A percentile compares a stretch with the other conserved stretches of the same genome.
phyloP scores from a whole-genome alignment of 2,797 vertebrate species.

The Peromyscus eremicus region DNA sequence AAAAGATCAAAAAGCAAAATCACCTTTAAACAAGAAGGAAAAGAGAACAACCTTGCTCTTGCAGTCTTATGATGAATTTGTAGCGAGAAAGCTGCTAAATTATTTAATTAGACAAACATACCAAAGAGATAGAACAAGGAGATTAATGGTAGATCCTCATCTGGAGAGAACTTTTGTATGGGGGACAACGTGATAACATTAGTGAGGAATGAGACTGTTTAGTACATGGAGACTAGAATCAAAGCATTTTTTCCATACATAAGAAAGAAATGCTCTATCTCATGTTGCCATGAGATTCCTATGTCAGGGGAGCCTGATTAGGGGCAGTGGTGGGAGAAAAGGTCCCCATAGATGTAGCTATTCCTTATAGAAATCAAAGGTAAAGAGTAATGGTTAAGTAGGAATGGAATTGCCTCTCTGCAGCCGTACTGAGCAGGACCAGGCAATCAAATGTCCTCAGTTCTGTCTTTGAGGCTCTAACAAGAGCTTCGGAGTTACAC shows the following conservation, averaged over 20 bases:
- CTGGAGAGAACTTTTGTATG: not conserved
- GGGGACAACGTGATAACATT: not conserved
- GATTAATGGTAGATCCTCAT: not conserved
- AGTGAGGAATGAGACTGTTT: not conserved
- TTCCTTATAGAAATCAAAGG: not conserved
- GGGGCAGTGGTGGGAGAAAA: too few relatives aligned
- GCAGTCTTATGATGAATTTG: not conserved
- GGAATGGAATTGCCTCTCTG: not conserved
- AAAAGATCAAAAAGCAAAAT: slow-evolving; percentile 7
- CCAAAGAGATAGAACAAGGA: not conserved
- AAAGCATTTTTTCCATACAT: not conserved
- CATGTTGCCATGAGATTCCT: not conserved
- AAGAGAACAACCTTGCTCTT: not conserved
- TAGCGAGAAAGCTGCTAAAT: not conserved
- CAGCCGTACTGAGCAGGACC: not conserved
- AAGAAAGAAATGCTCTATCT: not conserved
- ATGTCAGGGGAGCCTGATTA: not conserved
- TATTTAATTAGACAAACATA: not conserved
- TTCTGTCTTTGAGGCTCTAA: not conserved
- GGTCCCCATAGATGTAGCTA: too few relatives aligned
- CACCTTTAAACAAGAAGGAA: not conserved
- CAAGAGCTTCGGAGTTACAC: not conserved
- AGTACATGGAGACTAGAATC: not conserved
- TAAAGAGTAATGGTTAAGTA: not conserved
- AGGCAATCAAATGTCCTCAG: not conserved